These are phyloP conservation scores for Pterostichus madidus DNA, from an alignment of 2,888 invertebrate genomes.

Conservation along the genomic window DNA sequence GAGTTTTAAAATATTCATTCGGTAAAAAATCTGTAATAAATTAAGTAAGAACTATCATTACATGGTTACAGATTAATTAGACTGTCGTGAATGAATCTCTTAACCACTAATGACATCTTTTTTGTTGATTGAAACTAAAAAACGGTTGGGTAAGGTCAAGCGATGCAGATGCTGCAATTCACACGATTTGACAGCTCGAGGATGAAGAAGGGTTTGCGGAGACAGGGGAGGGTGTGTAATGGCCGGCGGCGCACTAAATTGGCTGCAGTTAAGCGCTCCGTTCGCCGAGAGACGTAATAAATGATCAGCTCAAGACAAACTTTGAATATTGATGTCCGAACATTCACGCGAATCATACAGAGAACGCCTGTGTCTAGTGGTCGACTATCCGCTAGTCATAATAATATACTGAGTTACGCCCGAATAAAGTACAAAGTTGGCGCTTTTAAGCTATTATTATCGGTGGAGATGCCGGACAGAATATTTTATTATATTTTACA, in stretches of 20 bases:
- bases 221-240: constrained; percentile 62
- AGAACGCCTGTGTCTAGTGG: constrained; percentile 17
- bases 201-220: not conserved
- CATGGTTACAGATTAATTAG: constrained; percentile 6
- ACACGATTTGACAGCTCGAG: constrained; percentile 37
- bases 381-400: not conserved
- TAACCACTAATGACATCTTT: constrained; percentile 22
- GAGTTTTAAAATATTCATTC: constrained; percentile 16
- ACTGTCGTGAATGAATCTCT: constrained; percentile 19
- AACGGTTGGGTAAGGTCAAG: constrained; percentile 24
- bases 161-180: constrained; percentile 50
- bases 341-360: constrained; percentile 70
- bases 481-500: no score
- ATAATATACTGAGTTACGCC: not conserved
- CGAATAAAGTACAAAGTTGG: not conserved
- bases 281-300: constrained; percentile 74
- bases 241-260: constrained; percentile 65
- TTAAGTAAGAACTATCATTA: constrained; percentile 23
- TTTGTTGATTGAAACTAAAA: constrained; percentile 14
- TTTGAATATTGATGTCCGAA: constrained; percentile 77
- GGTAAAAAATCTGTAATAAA: not conserved
- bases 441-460: not conserved
- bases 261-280: constrained; percentile 64
- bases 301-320: constrained; percentile 75
- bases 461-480: not conserved